These are phyloP conservation scores for Gymnoscelis rufifasciata DNA, from an alignment of 2,888 invertebrate genomes.

Conservation along the genomic window DNA sequence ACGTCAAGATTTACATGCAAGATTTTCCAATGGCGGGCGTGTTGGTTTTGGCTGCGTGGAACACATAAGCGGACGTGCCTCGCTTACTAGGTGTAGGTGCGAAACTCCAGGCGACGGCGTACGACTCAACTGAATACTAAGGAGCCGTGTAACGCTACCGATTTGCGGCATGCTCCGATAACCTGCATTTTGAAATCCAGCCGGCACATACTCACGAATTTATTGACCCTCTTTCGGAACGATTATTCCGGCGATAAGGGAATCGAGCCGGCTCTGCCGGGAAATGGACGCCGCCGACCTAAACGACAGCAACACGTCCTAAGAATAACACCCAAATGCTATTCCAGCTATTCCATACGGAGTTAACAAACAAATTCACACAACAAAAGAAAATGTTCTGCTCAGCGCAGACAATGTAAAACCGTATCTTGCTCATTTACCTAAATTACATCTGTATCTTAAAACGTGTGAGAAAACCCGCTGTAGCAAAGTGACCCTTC, in stretches of 20 bases:
- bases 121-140: conserved; percentile 68
- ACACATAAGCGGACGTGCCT: conserved; percentile 76
- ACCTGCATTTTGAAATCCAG: conserved; percentile 77
- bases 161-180: conserved; percentile 76
- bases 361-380: conserved; percentile 21
- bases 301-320: conserved; percentile 33
- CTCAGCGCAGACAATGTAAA: conserved; percentile 27
- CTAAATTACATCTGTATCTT: conserved; percentile 47
- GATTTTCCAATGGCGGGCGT: conserved; percentile 65
- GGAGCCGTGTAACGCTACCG: conserved; percentile 68
- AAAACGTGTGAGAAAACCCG: conserved; percentile 45
- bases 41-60: conserved; percentile 74
- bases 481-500: conserved; percentile 58
- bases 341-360: conserved; percentile 21
- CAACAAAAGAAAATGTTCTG: conserved; percentile 38
- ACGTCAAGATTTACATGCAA: conserved; percentile 75
- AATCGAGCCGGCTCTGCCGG: conserved; percentile 45
- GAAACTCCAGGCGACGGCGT: conserved; percentile 60
- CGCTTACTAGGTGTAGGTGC: conserved; percentile 60
- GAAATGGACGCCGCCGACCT: conserved; percentile 49
- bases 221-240: conserved; percentile 67
- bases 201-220: conserved; percentile 67
- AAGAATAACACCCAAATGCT: conserved; percentile 30
- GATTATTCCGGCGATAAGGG: conserved; percentile 50
- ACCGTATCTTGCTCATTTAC: conserved; percentile 34